Conservation (phyloP, 2,113 vertebrate species). For the Tapirus terrestris region DNA sequence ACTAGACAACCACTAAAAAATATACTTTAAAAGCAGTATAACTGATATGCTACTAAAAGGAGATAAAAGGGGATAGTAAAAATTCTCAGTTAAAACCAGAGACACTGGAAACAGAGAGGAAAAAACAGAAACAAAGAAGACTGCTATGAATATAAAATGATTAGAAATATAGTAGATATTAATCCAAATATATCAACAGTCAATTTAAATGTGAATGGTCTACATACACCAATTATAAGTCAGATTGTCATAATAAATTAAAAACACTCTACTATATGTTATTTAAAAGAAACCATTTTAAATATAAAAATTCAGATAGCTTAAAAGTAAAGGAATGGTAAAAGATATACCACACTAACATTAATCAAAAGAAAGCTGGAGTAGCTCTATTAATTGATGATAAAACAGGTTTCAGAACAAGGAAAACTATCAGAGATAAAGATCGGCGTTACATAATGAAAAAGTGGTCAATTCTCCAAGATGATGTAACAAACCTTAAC, state of each 20-base stretch:
- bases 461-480: no score
- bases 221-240: not conserved
- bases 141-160: not conserved
- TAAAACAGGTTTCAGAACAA: no score
- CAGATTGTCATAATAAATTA: not conserved
- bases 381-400: no score
- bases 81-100: not conserved
- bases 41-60: not conserved
- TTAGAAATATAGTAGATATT: not conserved
- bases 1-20: not conserved
- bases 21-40: not conserved
- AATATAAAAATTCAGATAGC: not conserved
- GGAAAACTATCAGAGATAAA: no score
- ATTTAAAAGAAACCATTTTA: not conserved
- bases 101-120: no score
- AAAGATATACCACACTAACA: no score
- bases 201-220: not conserved
- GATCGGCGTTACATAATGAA: no score
- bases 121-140: not conserved
- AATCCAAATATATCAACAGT: no score
- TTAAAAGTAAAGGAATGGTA: not conserved
- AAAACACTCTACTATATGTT: not conserved
- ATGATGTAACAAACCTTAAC: no score
- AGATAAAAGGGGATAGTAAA: not conserved
- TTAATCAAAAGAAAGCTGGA: no score